Evolutionary conservation across 2,888 invertebrate genomes (phyloP), one percentile per base, ranked within the genome.

Genomic region (Ichneumoninae sp.): DNA sequence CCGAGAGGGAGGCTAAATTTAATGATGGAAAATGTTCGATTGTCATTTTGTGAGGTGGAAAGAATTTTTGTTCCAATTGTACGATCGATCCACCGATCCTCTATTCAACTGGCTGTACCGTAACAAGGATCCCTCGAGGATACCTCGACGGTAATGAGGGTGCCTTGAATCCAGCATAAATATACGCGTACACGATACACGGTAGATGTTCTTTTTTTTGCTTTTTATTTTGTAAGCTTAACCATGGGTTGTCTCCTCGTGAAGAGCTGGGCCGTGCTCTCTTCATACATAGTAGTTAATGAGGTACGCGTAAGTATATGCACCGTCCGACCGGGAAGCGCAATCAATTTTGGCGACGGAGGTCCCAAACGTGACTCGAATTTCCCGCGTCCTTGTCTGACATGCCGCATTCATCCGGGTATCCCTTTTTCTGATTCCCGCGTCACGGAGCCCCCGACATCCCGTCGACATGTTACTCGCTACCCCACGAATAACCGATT

Each of bases 301-400:
- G 65, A 19, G 65, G 65, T 19, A 36, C 33, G 40, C 36, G 6
- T 65, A 65, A 65, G 19, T 19, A 36, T 36, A 65, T 65, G 65
- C 65, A 36, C 19, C 33, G 22, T 19, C 1, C 65, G 36, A 16
- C n/a, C 36, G 7, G 36, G 16, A 65, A 36, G 33, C 36, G 36
- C 65, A 75, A 76, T 69, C 36, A 81, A 75, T 65, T 81, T 81
- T 26, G 81, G 69, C 75, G 81, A 81, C 70, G 40, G 75, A 65
- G 81, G 75, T 52, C 1, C 26, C 54, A 81, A 26, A 36, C 75
- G 74, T 69, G 75, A 54, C 66, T 54, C 60, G 75, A 76, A 65
- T 66, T 52, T 50, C 36, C 26, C 33, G 6, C 65, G 19, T 52
- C n/a, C 52, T 19, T 30, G 36, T 26, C n/a, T 30, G 30, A 33